Conservation (phyloP, 2,888 invertebrate species). For the Rotaria macrura region DNA sequence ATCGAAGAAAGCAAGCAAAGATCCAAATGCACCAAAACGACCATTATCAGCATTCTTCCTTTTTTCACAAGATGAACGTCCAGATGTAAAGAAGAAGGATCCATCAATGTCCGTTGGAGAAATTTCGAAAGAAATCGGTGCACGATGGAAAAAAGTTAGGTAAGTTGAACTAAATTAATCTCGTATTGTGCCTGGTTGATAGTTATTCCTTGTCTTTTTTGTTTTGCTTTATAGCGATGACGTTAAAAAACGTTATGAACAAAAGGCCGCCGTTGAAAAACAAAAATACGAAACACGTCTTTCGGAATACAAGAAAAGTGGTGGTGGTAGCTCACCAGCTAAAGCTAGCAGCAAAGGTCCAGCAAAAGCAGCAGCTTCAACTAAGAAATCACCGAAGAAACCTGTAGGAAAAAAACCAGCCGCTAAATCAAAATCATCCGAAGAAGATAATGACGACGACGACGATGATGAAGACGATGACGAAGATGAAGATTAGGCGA, state of each 20-base stretch:
- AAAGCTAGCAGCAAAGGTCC: background rate
- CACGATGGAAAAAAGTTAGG: background rate
- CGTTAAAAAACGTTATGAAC: slow-evolving; percentile 5
- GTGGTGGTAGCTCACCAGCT: background rate
- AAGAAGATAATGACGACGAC: background rate
- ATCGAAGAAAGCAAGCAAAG: background rate
- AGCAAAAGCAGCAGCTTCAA: background rate
- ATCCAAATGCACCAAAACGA: slow-evolving; percentile 19
- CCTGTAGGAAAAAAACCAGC: background rate
- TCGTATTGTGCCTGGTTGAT: too few species aligned
- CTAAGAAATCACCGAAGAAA: background rate
- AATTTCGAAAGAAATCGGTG: slow-evolving; percentile 12
- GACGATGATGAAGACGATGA: background rate
- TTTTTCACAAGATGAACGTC: slow-evolving; percentile 15
- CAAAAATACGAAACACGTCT: background rate
- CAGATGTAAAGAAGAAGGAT: background rate
- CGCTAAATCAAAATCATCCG: background rate
- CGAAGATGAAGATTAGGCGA: background rate
- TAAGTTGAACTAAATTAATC: background rate
- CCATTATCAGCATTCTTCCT: slow-evolving; percentile 19
- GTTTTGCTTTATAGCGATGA: background rate
- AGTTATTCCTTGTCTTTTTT: too few species aligned
- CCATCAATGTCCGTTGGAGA: background rate
- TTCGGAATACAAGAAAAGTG: background rate
- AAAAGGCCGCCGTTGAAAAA: background rate